Evolutionary conservation across 2,797 vertebrate species (phyloP).

Genomic region (Acanthurus leucopareius): DNA sequence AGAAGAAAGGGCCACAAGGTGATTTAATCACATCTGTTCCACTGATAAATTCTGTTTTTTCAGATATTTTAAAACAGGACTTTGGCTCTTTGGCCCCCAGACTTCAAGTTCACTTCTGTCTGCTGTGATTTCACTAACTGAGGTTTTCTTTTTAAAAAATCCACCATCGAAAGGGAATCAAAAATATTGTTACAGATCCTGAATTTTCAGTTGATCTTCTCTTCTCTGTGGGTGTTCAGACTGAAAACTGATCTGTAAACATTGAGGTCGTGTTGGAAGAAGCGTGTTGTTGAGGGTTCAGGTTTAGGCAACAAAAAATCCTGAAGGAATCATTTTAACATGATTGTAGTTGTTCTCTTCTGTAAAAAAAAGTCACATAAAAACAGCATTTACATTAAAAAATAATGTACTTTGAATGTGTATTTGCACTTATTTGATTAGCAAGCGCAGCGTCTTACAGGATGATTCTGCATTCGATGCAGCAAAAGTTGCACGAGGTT

Average conservation of each 20-base stretch:
- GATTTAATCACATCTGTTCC: slow-evolving; percentile 4
- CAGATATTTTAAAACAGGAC: background rate
- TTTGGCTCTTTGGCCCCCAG: too few species aligned
- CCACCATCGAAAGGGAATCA: background rate
- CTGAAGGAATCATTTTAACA: too few species aligned
- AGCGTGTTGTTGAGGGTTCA: background rate
- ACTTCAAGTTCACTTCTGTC: background rate
- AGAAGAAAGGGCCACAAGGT: background rate
- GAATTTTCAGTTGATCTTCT: background rate
- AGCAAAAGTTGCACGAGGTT: background rate
- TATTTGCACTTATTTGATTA: background rate
- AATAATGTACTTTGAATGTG: background rate
- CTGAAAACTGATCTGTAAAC: background rate
- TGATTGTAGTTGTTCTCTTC: background rate
- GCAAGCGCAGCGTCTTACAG: background rate
- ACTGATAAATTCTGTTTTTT: background rate
- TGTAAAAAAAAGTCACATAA: background rate
- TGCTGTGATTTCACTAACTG: background rate
- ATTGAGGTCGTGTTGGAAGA: background rate
- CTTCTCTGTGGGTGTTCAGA: background rate
- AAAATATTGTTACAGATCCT: background rate
- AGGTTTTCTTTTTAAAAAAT: background rate
- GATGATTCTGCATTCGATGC: background rate
- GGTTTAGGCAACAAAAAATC: too few species aligned
- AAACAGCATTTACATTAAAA: background rate